Base-by-base conservation (phyloP, 30 jellyfish, hydroid and myxozoan species). In the Mastigias papua region DNA sequence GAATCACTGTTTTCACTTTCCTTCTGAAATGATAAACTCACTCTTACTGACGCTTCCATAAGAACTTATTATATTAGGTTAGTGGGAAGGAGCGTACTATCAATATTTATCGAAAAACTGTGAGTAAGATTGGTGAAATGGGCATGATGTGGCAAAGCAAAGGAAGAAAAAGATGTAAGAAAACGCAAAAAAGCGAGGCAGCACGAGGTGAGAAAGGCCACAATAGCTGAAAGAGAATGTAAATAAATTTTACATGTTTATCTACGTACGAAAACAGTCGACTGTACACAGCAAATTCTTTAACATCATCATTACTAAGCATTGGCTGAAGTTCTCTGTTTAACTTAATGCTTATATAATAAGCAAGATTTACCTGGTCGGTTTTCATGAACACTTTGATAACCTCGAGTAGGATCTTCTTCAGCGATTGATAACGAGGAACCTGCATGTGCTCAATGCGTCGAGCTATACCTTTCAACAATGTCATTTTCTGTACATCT, bases 361-460 rank as follows among this genome's bases (percentile, higher is more conserved):
- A 19, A 16, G 17, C 23, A 3, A 22, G 7, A 3, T 57, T 57
- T 19, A 16, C 69, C 30, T 57, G 7, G 23, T 77, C 71, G 17
- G 33, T 32, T 42, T 54, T n/a, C n/a, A 80, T 62, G 71, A 20
- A 84, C 46, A 26, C 42, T 34, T 73, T 37, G 71, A 90, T 20
- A 8, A 82, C 29, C 22, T 64, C 91, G 13, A 75, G 67, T 29
- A 90, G 28, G 13, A 90, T 32, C 17, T 30, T 23, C 48, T 90
- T 82, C 62, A 90, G 33, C 54, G 89, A 67, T 23, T 77, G 86
- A 78, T 73, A 91, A 22, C 98, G 92, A 10, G 98, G 98, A 25
- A 91, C 17, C 83, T 91, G 98, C 98, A 91, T 91, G 34, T 86
- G 92, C 80, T 91, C 90, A 27, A 91, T 77, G 32, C 98, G 48